A percentile compares a stretch with the other conserved stretches of the same genome.
These are phyloP conservation scores for Aphodius granarius DNA, from an alignment of 2,888 invertebrate species.

Conservation along the genomic window DNA sequence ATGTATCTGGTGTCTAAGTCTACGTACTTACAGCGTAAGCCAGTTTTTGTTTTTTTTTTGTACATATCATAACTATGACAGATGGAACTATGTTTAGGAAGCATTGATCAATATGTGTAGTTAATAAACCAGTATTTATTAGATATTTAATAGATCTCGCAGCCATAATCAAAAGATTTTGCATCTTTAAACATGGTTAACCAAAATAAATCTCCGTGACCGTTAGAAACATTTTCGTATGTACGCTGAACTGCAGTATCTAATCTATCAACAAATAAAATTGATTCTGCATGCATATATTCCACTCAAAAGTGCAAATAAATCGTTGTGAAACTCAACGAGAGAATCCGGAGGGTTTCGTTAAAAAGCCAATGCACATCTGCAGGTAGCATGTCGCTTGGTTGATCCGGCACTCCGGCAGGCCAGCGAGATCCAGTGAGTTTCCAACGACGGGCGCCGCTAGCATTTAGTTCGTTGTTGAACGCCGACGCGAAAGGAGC, in stretches of 20 bases:
- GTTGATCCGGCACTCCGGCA: constrained; percentile 18
- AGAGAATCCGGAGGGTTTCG: neutral
- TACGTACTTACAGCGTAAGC: neutral
- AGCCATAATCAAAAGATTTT: too few species aligned
- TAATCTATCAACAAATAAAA: neutral
- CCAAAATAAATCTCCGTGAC: too few species aligned
- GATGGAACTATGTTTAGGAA: too few species aligned
- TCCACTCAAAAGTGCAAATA: neutral
- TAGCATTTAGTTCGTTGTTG: neutral
- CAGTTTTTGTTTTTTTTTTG: too few species aligned
- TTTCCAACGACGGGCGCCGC: neutral
- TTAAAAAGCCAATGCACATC: constrained; percentile 24
- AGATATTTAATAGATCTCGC: too few species aligned
- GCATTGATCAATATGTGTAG: too few species aligned
- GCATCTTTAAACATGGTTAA: too few species aligned
- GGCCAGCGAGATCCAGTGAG: too few species aligned
- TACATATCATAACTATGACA: too few species aligned
- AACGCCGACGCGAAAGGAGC: neutral
- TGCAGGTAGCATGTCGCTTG: constrained; percentile 22
- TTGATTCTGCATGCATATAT: neutral
- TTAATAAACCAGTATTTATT: too few species aligned
- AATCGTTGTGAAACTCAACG: neutral
- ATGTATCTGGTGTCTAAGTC: neutral
- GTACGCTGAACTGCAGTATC: neutral
- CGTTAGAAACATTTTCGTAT: neutral